phyloP scores from a whole-genome alignment of 2,888 invertebrate genomes.

The Rhamnusium bicolor region DNA sequence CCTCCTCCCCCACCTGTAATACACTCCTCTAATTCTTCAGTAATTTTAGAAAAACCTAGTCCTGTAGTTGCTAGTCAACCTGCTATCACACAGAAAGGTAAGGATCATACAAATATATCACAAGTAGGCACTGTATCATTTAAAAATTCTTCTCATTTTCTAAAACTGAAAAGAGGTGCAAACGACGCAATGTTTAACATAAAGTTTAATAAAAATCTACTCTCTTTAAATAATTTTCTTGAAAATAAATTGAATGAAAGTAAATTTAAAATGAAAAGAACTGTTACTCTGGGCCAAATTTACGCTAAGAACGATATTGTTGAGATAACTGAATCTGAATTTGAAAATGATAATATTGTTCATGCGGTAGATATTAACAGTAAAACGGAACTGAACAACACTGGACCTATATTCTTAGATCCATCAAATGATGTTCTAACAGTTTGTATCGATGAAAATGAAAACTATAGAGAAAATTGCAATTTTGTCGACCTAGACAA shows the following conservation, averaged over 20 bases:
- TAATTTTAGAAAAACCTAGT: constrained; percentile 67
- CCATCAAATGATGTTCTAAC: not conserved
- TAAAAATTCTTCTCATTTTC: constrained; percentile 17
- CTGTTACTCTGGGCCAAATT: constrained; percentile 53
- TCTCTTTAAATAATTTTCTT: constrained; percentile 28
- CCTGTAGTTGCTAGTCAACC: constrained; percentile 70
- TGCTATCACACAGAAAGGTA: constrained; percentile 52
- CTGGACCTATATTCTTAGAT: not conserved
- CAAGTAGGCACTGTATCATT: constrained; percentile 39
- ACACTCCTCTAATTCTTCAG: constrained; percentile 61
- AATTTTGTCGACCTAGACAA: not conserved
- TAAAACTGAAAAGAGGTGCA: constrained; percentile 33
- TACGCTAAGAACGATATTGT: constrained; percentile 45
- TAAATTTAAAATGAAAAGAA: constrained; percentile 26
- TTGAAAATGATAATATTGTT: not conserved
- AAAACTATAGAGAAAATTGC: not conserved
- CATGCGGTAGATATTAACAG: not conserved
- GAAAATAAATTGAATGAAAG: not conserved
- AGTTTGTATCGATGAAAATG: not conserved
- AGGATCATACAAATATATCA: constrained; percentile 11
- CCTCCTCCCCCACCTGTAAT: constrained; percentile 70
- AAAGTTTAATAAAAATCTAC: constrained; percentile 29
- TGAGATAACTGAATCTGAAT: constrained; percentile 12
- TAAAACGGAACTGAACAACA: not conserved
- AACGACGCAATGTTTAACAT: constrained; percentile 33